A percentile compares a stretch with the other conserved stretches of the same genome.
Evolutionary conservation across 2,888 invertebrate species (phyloP).

Genomic region (Congeria kusceri): DNA sequence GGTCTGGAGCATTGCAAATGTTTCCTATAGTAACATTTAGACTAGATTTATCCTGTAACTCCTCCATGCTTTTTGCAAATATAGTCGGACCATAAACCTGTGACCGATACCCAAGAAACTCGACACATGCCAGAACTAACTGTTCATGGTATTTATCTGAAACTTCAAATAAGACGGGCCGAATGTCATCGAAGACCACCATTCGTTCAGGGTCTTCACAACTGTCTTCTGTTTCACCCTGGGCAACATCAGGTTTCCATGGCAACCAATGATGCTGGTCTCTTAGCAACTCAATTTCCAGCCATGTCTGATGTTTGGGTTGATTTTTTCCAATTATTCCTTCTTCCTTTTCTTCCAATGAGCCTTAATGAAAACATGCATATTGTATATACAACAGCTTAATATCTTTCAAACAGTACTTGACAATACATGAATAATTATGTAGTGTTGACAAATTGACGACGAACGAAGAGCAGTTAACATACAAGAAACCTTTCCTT

Average conservation of each 20-base stretch:
- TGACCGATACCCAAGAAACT: slow-evolving; percentile 40
- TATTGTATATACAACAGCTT: too few species aligned
- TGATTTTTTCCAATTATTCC: slow-evolving; percentile 64
- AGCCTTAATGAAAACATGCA: slow-evolving; percentile 36
- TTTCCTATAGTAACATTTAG: too few species aligned
- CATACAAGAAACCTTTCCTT: too few species aligned
- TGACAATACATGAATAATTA: too few species aligned
- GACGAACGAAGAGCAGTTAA: too few species aligned
- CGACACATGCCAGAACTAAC: slow-evolving; percentile 45
- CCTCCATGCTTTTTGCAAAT: neutral
- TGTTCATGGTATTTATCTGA: slow-evolving; percentile 39
- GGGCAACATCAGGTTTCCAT: slow-evolving; percentile 80
- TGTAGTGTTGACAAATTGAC: too few species aligned
- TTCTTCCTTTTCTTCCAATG: slow-evolving; percentile 73
- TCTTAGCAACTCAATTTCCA: slow-evolving; percentile 83
- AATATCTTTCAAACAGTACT: too few species aligned
- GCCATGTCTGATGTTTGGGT: slow-evolving; percentile 78
- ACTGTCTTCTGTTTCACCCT: slow-evolving; percentile 82
- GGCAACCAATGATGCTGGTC: slow-evolving; percentile 84
- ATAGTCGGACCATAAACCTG: neutral
- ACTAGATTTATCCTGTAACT: neutral
- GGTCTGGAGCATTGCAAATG: neutral
- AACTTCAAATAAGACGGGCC: slow-evolving; percentile 74
- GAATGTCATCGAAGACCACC: slow-evolving; percentile 84
- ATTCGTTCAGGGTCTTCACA: slow-evolving; percentile 85